Evolutionary conservation across 1,140 invertebrate genomes (phyloP).

Genomic region (Periplaneta americana): DNA sequence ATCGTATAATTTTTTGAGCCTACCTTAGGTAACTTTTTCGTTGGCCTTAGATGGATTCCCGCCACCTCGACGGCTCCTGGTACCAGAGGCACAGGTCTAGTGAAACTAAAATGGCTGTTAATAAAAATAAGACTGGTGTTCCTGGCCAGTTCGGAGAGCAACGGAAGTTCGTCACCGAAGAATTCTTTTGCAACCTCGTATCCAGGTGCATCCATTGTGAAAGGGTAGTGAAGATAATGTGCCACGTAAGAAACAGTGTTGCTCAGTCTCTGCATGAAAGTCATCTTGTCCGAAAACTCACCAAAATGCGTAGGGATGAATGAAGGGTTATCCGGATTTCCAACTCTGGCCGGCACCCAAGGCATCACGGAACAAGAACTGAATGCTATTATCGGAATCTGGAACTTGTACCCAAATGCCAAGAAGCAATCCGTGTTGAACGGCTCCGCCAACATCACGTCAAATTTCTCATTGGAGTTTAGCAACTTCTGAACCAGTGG

Average conservation of each 20-base stretch:
- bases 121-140: slow-evolving; percentile 25
- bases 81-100: slow-evolving; percentile 24
- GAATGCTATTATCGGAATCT: slow-evolving; percentile 47
- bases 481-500: slow-evolving; percentile 23
- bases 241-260: slow-evolving; percentile 33
- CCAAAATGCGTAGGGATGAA: slow-evolving; percentile 38
- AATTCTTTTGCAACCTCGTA: not conserved
- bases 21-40: not conserved
- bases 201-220: not conserved
- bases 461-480: slow-evolving; percentile 44
- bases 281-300: slow-evolving; percentile 47
- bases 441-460: slow-evolving; percentile 55
- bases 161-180: slow-evolving; percentile 22
- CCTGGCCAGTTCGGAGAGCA: slow-evolving; percentile 20
- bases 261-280: slow-evolving; percentile 44
- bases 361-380: slow-evolving; percentile 48
- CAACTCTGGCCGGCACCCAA: slow-evolving; percentile 46
- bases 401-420: slow-evolving; percentile 34
- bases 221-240: not conserved
- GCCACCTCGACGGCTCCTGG: slow-evolving; percentile 29
- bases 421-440: slow-evolving; percentile 62
- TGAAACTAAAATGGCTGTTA: slow-evolving; percentile 28
- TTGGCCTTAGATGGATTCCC: slow-evolving; percentile 23
- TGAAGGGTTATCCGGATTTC: slow-evolving; percentile 28
- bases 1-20: no score